Base-by-base conservation (phyloP, 1,140 invertebrate genomes). In the Papilio polyxenes region DNA sequence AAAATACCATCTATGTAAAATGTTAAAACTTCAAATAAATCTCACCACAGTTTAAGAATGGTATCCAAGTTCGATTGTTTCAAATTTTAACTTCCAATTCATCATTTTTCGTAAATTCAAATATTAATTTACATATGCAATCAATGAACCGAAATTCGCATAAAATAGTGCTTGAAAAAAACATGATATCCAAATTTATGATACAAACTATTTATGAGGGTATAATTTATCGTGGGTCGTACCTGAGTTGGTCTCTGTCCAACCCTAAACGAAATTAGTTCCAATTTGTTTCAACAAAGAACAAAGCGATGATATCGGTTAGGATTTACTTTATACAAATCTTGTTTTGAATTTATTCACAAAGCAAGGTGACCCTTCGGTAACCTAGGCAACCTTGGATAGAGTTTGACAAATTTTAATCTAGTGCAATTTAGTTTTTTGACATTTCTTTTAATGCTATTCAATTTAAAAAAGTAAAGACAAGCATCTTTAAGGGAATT, bases 271-370 rank as follows among this genome's bases (percentile, higher is more conserved):
- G 56, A 59, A 59, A 59, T 59, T 20, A 59, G 56, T 59, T 20
- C n/a, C 56, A 59, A 59, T 59, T 59, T 59, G 56, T 59, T 20
- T 59, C 56, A 59, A 59, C 56, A 9, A n/a, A 59, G 56, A 59
- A 59, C 56, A 59, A 59, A 59, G 56, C 56, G 56, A 59, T 59
- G 56, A 59, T 59, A 59, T 59, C 56, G 56, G 17, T 59, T 59
- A 59, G 56, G 56, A 59, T 59, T 59, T 59, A n/a, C 56, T 59
- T 59, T 59, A 59, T 59, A 59, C 3, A 59, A 59, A 59, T 20
- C 56, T 59, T 59, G n/a, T 59, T 59, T 59, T 59, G 56, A 59
- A 59, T 20, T 59, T 59, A 59, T 20, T 59, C 17, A 2, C 56
- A 8, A 53, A 17, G 17, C n/a, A 59, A 59, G 1, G n/a, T 59